Base-by-base conservation (phyloP, 2,797 vertebrate species). In the Furcifer pardalis region DNA sequence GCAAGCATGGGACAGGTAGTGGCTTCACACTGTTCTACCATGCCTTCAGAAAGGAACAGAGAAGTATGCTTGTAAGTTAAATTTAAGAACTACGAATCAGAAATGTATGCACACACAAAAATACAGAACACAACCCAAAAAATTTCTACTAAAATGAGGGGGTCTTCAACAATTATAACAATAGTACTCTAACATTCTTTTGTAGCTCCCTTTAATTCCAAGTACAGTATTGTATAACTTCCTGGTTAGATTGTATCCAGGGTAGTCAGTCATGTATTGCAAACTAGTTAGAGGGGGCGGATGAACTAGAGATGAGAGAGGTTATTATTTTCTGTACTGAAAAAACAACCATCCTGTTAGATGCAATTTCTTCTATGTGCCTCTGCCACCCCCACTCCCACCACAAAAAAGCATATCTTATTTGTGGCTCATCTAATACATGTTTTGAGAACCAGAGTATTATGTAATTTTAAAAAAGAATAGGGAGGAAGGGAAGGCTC, bases 281-380 rank as follows among this genome's bases (percentile, higher is more conserved):
- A 21, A 60, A 7, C 19, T 71, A 68, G 56, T 9, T 35, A 13
- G n/a, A 2, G 6, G 42, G n/a, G 32, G 9, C 65, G 52, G 27
- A 77, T 5, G 21, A 83, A 75, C 35, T 13, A 65, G 35, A 81
- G 44, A 83, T 23, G 37, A 62, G 52, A 42, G 13, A 75, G 9
- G 17, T 71, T 71, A 62, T 40, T 62, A 25, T 77, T 68, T 56
- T 21, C 62, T 71, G 25, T 71, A 37, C 25, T 40, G 15, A 13
- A 52, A 77, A 35, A 7, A 71, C 66, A 86, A 84, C n/a, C 88
- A 83, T 84, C 89, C 88, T 91, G 89, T 82, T 17, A 10, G 46
- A 15, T 77, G 86, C 82, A 82, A 69, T 81, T 32, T 49, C 40
- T 59, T 80, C 32, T 46, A 56, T 72, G 35, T 56, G 25, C 32